phyloP scores from a whole-genome alignment of 2,888 invertebrate species.

The Drosophila kokeensis region DNA sequence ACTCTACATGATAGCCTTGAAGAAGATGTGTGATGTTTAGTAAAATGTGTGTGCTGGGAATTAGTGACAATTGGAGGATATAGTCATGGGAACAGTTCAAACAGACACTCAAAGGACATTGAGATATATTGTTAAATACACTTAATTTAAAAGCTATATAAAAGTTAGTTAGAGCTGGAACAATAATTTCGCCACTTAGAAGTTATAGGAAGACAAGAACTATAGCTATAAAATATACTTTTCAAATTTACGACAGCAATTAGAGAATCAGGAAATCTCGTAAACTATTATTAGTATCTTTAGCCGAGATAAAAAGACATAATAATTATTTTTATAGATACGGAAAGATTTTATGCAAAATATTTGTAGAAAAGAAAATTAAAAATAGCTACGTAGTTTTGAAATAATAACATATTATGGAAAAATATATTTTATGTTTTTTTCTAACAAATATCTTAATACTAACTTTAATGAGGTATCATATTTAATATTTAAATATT shows the following conservation, averaged over 20 bases:
- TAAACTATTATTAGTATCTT: neutral
- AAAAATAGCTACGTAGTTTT: neutral
- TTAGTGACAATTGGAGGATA: slow-evolving; percentile 42
- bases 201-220: neutral
- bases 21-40: neutral
- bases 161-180: slow-evolving; percentile 15
- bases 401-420: neutral
- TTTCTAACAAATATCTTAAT: neutral
- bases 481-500: neutral
- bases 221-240: neutral
- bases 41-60: slow-evolving; percentile 26
- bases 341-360: slow-evolving; percentile 3
- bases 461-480: neutral
- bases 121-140: slow-evolving; percentile 13
- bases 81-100: slow-evolving; percentile 30
- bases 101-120: slow-evolving; percentile 27
- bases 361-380: neutral
- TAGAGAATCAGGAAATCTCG: neutral
- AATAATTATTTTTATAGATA: neutral
- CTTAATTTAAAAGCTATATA: neutral
- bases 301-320: neutral
- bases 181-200: slow-evolving; percentile 1
- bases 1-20: neutral
- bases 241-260: neutral
- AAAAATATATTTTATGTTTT: neutral